A percentile compares a stretch with the other conserved stretches of the same genome.
Evolutionary conservation across 2,888 invertebrate species (phyloP).

Genomic region (Yponomeuta sedellus): DNA sequence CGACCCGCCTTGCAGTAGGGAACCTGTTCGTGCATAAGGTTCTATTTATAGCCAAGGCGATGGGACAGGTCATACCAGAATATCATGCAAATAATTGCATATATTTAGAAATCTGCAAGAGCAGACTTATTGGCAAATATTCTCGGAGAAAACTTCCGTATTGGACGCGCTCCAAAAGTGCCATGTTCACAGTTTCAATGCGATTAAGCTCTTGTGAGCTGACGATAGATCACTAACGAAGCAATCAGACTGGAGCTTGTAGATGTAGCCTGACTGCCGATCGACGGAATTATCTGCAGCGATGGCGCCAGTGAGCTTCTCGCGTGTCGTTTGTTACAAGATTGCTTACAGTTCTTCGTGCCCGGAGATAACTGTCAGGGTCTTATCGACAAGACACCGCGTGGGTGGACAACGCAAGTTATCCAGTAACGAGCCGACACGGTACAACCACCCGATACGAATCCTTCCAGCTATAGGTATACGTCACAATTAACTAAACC

Average conservation of each 20-base stretch:
- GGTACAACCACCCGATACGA: conserved; percentile 37
- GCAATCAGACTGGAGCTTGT: neutral
- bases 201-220: neutral
- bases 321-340: neutral
- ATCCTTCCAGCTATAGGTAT: conserved; percentile 26
- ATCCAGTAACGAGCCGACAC: conserved; percentile 39
- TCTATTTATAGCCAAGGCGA: conserved; percentile 55
- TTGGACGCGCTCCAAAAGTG: neutral
- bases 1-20: conserved; percentile 41
- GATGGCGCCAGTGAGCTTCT: neutral
- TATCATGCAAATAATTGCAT: neutral
- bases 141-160: neutral
- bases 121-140: neutral
- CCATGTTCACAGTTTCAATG: neutral
- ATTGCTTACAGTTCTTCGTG: neutral
- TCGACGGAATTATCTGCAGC: neutral
- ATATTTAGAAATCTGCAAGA: neutral
- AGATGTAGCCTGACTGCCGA: neutral
- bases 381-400: conserved; percentile 19
- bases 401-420: conserved; percentile 52
- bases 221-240: conserved; percentile 1
- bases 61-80: conserved; percentile 26
- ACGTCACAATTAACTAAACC: conserved; percentile 36
- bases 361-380: neutral
- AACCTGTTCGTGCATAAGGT: conserved; percentile 71